Evolutionary conservation across 1,140 invertebrate genomes (phyloP).

Genomic region (Colletes gigas): DNA sequence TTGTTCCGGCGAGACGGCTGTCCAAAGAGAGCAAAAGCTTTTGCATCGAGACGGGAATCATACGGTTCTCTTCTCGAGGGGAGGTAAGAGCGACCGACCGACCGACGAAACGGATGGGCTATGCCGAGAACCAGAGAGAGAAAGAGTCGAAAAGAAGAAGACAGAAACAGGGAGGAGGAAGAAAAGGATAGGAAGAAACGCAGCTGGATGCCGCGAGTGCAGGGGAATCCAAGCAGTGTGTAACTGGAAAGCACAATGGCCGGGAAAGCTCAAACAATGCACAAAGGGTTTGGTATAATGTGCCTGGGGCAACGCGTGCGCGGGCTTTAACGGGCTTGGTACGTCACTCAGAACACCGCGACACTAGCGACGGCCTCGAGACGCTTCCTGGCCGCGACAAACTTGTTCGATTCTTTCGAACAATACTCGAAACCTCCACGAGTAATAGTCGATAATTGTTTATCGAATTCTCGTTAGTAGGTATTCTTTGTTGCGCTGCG

Average conservation of each 20-base stretch:
- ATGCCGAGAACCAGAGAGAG: neutral
- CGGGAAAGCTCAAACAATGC: constrained; percentile 76
- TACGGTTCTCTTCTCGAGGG: neutral
- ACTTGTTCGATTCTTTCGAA: neutral
- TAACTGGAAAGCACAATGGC: constrained; percentile 73
- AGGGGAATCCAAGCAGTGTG: constrained; percentile 68
- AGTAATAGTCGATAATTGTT: no score
- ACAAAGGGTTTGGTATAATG: constrained; percentile 75
- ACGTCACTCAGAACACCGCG: constrained; percentile 34
- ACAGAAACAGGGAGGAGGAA: constrained; percentile 1
- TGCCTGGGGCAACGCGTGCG: constrained; percentile 60
- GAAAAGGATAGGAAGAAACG: constrained; percentile 44
- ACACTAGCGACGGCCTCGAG: constrained; percentile 32
- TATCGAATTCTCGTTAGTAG: no score
- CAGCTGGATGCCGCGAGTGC: constrained; percentile 63
- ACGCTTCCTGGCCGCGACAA: neutral
- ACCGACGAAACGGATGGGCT: no score
- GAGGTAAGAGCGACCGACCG: neutral
- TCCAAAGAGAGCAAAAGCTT: constrained; percentile 5
- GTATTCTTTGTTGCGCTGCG: no score
- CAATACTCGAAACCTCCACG: no score
- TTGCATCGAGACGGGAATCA: constrained; percentile 21
- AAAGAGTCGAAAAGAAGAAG: neutral
- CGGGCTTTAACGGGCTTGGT: constrained; percentile 58
- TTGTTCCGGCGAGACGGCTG: constrained; percentile 5